A percentile compares a stretch with the other conserved stretches of the same genome.
These are phyloP conservation scores for Beris morrisii DNA, from an alignment of 2,888 invertebrate species.

Conservation along the genomic window DNA sequence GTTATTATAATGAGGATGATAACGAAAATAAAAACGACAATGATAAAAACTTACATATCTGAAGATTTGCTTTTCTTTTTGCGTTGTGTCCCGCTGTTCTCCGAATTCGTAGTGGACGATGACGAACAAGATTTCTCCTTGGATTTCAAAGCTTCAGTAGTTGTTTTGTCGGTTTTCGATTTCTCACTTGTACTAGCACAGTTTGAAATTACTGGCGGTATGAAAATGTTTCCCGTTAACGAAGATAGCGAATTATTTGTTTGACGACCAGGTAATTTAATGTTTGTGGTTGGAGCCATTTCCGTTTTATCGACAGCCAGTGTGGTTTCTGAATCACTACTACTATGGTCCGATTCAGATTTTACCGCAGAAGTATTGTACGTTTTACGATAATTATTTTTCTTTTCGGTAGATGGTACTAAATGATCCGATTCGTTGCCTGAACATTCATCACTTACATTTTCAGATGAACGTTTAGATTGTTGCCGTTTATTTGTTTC, in stretches of 20 bases:
- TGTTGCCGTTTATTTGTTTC: constrained; percentile 3
- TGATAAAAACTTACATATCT: constrained; percentile 63
- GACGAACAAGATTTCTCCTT: constrained; percentile 33
- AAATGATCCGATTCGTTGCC: constrained; percentile 50
- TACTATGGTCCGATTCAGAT: background rate
- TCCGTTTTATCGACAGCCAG: constrained; percentile 15
- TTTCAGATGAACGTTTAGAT: constrained; percentile 31
- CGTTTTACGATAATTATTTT: constrained; percentile 43
- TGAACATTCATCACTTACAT: constrained; percentile 41
- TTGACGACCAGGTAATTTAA: constrained; percentile 68
- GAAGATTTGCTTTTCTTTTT: constrained; percentile 67
- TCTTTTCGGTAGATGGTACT: constrained; percentile 45
- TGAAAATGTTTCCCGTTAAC: constrained; percentile 80
- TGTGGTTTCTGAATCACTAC: constrained; percentile 16
- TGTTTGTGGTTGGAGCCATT: constrained; percentile 55
- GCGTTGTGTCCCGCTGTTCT: constrained; percentile 18
- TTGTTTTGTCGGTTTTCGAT: constrained; percentile 53
- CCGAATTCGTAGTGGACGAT: constrained; percentile 23
- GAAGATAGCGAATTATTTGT: constrained; percentile 86
- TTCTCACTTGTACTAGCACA: constrained; percentile 49
- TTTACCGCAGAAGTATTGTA: background rate
- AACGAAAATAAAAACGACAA: constrained; percentile 6
- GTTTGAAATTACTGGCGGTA: constrained; percentile 56
- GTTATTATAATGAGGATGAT: background rate
- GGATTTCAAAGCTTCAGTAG: constrained; percentile 34